phyloP scores from a whole-genome alignment of 2,113 vertebrate species.

The Tautogolabrus adspersus region DNA sequence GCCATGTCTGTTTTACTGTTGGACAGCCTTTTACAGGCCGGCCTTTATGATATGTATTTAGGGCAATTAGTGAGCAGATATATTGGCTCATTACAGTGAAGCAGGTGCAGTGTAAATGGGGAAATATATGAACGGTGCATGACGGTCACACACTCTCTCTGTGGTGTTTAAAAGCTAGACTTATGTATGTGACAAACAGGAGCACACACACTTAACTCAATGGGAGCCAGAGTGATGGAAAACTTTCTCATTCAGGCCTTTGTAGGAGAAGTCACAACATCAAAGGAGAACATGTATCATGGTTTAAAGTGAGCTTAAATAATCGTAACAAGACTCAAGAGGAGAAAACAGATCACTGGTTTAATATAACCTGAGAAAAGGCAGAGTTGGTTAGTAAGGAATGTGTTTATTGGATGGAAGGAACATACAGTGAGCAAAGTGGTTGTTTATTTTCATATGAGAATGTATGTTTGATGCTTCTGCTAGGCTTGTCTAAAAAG shows the following conservation, averaged over 20 bases:
- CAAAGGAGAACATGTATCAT: slow-evolving; percentile 30
- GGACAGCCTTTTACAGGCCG: slow-evolving; percentile 74
- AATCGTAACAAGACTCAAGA: slow-evolving; percentile 39
- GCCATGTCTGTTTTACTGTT: slow-evolving; percentile 80
- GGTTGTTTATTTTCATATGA: slow-evolving; percentile 42
- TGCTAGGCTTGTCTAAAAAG: background rate
- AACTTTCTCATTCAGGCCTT: slow-evolving; percentile 20
- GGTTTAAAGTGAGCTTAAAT: slow-evolving; percentile 23
- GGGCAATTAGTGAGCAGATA: slow-evolving; percentile 87
- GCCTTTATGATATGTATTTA: slow-evolving; percentile 88
- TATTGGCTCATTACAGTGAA: slow-evolving; percentile 87
- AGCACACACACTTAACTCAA: slow-evolving; percentile 34
- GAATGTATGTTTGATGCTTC: slow-evolving; percentile 13
- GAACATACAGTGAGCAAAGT: slow-evolving; percentile 41
- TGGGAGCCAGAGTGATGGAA: slow-evolving; percentile 39
- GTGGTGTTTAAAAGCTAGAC: slow-evolving; percentile 57
- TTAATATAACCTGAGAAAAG: slow-evolving; percentile 43
- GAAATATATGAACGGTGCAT: slow-evolving; percentile 77
- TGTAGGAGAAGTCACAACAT: slow-evolving; percentile 23
- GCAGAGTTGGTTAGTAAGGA: slow-evolving; percentile 24
- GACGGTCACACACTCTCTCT: slow-evolving; percentile 63
- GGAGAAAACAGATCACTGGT: slow-evolving; percentile 25
- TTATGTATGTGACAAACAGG: slow-evolving; percentile 46
- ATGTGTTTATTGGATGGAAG: slow-evolving; percentile 49
- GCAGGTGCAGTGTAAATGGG: slow-evolving; percentile 85